Evolutionary conservation across 1,140 invertebrate species (phyloP).

Genomic region (Sipha flava): DNA sequence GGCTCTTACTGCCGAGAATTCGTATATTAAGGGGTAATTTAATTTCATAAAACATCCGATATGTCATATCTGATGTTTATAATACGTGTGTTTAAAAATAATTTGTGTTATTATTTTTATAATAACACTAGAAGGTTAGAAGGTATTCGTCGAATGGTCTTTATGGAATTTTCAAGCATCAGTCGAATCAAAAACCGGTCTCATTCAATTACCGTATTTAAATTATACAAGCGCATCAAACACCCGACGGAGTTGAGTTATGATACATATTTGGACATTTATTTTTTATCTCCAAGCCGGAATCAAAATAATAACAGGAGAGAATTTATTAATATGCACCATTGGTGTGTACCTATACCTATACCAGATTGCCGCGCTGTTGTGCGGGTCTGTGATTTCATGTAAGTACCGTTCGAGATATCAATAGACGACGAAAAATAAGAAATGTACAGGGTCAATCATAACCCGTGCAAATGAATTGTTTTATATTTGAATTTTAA

Average conservation of each 20-base stretch:
- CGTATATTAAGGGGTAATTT: background rate
- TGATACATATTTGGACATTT: background rate
- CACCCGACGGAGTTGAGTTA: background rate
- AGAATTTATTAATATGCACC: too few species aligned
- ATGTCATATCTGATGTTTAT: background rate
- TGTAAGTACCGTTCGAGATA: too few species aligned
- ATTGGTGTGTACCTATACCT: too few species aligned
- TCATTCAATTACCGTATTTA: constrained; percentile 11
- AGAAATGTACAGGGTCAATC: too few species aligned
- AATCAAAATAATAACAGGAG: too few species aligned
- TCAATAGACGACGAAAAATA: too few species aligned
- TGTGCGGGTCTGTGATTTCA: too few species aligned
- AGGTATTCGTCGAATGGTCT: background rate
- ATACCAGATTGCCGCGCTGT: too few species aligned
- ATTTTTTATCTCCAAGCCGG: background rate
- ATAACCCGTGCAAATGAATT: too few species aligned
- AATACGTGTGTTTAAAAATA: background rate
- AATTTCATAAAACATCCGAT: background rate
- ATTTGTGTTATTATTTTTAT: constrained; percentile 2
- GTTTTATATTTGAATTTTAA: too few species aligned
- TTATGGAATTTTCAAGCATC: background rate
- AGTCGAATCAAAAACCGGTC: background rate
- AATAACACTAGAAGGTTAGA: background rate
- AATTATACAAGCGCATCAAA: background rate
- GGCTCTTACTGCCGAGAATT: too few species aligned